Percentiles rank a stretch among this genome's conserved stretches.
These are phyloP conservation scores for Acleris laterana DNA, from an alignment of 2,888 invertebrate genomes.

Conservation along the genomic window DNA sequence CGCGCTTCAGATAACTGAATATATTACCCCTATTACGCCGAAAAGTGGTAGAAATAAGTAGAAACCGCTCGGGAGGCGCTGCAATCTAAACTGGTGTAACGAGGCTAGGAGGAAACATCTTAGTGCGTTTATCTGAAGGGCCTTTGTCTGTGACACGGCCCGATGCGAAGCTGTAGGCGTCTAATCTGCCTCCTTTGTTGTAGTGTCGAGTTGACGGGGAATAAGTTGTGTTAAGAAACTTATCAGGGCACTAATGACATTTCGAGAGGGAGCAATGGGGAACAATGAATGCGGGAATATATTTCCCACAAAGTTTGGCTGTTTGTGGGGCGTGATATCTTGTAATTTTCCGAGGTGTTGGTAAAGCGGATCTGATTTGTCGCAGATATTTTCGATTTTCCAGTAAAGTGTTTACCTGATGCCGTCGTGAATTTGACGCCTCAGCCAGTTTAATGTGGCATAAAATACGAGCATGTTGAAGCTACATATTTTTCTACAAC, in stretches of 20 bases:
- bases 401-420: constrained; percentile 10
- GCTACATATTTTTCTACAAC: background rate
- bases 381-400: constrained; percentile 13
- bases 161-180: constrained; percentile 60
- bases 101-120: constrained; percentile 60
- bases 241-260: constrained; percentile 55
- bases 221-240: constrained; percentile 60
- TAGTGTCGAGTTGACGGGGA: constrained; percentile 51
- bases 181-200: constrained; percentile 70
- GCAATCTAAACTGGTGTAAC: constrained; percentile 65
- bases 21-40: constrained; percentile 68
- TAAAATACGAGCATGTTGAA: background rate
- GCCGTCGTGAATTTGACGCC: constrained; percentile 21
- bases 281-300: constrained; percentile 25
- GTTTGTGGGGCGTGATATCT: constrained; percentile 12
- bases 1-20: constrained; percentile 71
- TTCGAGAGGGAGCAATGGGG: constrained; percentile 31
- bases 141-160: constrained; percentile 65
- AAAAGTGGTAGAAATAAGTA: constrained; percentile 67
- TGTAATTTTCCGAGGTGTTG: constrained; percentile 12
- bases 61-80: constrained; percentile 61
- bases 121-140: constrained; percentile 64
- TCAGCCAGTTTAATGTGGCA: constrained; percentile 15
- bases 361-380: constrained; percentile 23
- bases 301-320: constrained; percentile 3